These are phyloP conservation scores for Formicarius rufipectus DNA, from an alignment of 2,113 vertebrate genomes.

Conservation along the genomic window DNA sequence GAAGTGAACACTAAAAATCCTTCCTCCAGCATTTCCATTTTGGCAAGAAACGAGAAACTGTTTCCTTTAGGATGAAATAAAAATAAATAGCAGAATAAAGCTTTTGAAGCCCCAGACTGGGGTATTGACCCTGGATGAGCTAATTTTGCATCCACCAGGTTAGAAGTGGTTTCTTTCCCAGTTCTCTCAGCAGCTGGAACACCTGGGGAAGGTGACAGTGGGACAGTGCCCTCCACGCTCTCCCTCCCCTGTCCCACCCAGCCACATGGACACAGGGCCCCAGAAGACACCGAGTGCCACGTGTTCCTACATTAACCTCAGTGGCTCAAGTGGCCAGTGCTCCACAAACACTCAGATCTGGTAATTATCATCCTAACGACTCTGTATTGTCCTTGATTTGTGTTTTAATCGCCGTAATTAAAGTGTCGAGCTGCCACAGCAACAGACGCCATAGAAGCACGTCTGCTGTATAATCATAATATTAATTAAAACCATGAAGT, in stretches of 20 bases:
- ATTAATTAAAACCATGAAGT: constrained; percentile 60
- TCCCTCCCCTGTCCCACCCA: background rate
- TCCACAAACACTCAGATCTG: constrained; percentile 17
- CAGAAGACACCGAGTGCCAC: background rate
- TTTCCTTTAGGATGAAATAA: background rate
- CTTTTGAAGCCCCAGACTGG: background rate
- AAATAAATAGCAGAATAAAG: background rate
- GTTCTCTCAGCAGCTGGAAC: background rate
- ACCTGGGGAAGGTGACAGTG: background rate
- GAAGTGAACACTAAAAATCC: background rate
- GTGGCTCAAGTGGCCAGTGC: constrained; percentile 3
- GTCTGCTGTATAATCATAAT: constrained; percentile 60
- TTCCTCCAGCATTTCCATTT: background rate
- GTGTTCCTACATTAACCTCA: background rate
- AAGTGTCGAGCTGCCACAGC: constrained; percentile 61
- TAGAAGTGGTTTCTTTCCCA: background rate
- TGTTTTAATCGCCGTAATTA: constrained; percentile 68
- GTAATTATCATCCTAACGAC: constrained; percentile 49
- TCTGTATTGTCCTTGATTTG: constrained; percentile 64
- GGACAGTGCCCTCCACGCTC: fast-evolving
- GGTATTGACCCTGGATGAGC: background rate
- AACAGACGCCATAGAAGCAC: constrained; percentile 37
- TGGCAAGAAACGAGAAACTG: background rate
- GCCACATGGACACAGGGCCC: background rate
- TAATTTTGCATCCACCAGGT: background rate